A percentile compares a stretch with the other conserved stretches of the same genome.
phyloP scores from a whole-genome alignment of 2,888 invertebrate species.

The Tiliacea aurago region DNA sequence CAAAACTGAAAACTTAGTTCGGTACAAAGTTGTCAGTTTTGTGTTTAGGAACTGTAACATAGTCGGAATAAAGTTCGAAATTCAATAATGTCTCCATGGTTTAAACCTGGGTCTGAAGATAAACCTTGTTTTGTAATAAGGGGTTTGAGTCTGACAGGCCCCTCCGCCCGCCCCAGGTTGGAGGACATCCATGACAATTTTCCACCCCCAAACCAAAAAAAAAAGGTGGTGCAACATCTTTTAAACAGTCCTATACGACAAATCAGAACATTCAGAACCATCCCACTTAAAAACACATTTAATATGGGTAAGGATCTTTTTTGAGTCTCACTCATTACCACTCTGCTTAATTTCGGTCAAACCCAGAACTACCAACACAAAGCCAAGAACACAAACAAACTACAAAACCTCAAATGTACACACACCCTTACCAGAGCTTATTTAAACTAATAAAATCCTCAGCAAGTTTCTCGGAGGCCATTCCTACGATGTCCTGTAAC shows the following conservation, averaged over 20 bases:
- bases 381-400: slow-evolving; percentile 7
- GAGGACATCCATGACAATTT: no score
- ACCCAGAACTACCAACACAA: neutral
- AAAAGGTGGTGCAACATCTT: neutral
- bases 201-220: no score
- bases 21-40: no score
- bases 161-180: no score
- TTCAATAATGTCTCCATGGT: no score
- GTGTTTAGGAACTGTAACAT: no score
- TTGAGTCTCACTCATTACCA: neutral
- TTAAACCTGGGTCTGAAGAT: no score
- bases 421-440: slow-evolving; percentile 48
- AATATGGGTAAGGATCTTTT: neutral
- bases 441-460: slow-evolving; percentile 64
- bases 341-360: neutral
- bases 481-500: slow-evolving; percentile 52
- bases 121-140: no score
- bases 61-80: no score
- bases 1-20: no score
- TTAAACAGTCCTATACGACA: neutral
- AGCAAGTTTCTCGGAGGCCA: slow-evolving; percentile 49
- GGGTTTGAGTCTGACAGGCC: no score
- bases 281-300: neutral
- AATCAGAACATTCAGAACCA: neutral
- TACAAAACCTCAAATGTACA: slow-evolving; percentile 39